Base-by-base conservation (phyloP, 2,113 vertebrate species). In the Eleginops maclovinus region DNA sequence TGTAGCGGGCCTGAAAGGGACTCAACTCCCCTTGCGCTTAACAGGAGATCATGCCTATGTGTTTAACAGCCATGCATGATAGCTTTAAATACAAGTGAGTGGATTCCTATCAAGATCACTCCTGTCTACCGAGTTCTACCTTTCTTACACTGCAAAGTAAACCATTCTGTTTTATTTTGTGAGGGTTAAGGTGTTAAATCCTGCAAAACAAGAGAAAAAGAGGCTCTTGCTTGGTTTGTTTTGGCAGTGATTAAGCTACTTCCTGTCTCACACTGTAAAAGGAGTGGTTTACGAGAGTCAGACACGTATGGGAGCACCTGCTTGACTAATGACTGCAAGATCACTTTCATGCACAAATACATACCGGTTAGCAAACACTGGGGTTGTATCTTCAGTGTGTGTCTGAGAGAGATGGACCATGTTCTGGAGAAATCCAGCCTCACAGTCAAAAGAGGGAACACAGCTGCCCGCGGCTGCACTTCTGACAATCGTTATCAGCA, bases 401-500 rank as follows among this genome's bases (percentile, higher is more conserved):
- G 47, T 49, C 60, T 14, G 22, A 31, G 10, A 9, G 47, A 73
- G 15, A 41, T 43, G 16, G 13, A 47, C 65, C 13, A 70, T 46
- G 21, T 46, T 64, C 47, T 28, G 16, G 28, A 28, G 26, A 63
- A 47, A 17, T 46, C 64, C 17, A 43, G 31, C 15, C 36, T 60
- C 41, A 51, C 3, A 31, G 16, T 46, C 22, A 51, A 63, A 59
- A 46, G 40, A 64, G 17, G 28, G 50, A 43, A 77, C 75, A 49
- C 70, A 82, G 65, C 74, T 75, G 63, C 58, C 44, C 54, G 36
- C 43, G 13, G 15, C 69, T 62, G 3, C 16, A 49, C 67, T 50
- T 58, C n/a, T 36, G 14, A 0, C 17, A 17, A 84, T 72, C 49
- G 44, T 81, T 77, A 87, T 72, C 69, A 81, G 56, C n/a, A 55